Base-by-base conservation (phyloP, 2,888 invertebrate genomes). In the Pheosia tremula region DNA sequence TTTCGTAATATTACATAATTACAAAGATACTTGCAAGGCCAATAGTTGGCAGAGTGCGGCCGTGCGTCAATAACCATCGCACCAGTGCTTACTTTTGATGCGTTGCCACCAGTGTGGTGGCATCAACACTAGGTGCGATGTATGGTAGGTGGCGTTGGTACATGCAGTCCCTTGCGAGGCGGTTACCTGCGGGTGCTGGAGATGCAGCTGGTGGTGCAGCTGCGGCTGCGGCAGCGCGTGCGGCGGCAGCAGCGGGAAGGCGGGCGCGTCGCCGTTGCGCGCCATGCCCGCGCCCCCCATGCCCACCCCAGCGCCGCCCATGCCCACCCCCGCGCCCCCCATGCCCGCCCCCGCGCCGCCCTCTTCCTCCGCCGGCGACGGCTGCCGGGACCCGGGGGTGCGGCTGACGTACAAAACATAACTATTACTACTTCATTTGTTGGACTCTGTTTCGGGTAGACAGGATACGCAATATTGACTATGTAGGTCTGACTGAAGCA, bases 351-450 rank as follows among this genome's bases (percentile, higher is more conserved):
- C 88, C 86, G 96, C 97, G 53, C 97, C 97, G 66, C 90, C 93
- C 79, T 97, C 97, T 80, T 97, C 97, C 89, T 98, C 98, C 13
- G 97, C 97, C 58, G 98, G 98, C 54, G 98, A 98, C 67, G 98
- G 98, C 90, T 98, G 98, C 80, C 98, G 96, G 81, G 98, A 98
- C 60, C 98, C 97, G 52, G 97, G 97, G 72, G 97, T 97, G 79
- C 98, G 97, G 88, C 97, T 97, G 93, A 59, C 94, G 93, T 58
- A 56, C 56, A 49, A 58, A 41, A 47, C 47, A 47, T 47, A n/a
- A n/a, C 45, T 11, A 37, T 55, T 6, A 37, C 57, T 49, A 68
- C 61, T 47, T n/a, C 47, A 47, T 47, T 47, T 47, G 47, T 47
- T 47, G 11, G 47, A 47, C 47, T 47, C 6, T n/a, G 11, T 47